Evolutionary conservation across 2,797 vertebrate species (phyloP), one percentile per base, ranked within the genome.

Genomic region (Acanthis flammea): DNA sequence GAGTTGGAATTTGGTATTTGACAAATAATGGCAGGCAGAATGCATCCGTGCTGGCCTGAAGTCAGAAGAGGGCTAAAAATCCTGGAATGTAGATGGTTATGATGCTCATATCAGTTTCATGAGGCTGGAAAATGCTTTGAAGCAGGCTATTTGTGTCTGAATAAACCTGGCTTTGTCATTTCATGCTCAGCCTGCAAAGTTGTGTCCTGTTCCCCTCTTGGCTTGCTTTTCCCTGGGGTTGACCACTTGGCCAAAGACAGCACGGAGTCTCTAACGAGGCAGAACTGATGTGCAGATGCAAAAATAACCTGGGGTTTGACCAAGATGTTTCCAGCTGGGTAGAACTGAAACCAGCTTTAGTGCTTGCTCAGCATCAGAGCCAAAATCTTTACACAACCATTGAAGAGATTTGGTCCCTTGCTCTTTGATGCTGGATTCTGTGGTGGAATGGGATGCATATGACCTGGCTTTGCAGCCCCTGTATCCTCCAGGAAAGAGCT

Each of bases 141-240:
- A 96, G 87, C 14, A 2, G 35, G 76, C 33, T 81, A 5, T 86
- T 95, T 91, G 80, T 73, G 45, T 88, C 55, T 84, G 80, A 92
- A 92, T 96, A 95, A 92, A 88, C 85, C 76, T 81, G 79, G 48
- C 94, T 94, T 92, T 94, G 92, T 93, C 45, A 17, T 91, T 91
- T 86, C 73, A 50, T 55, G 31, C 85, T 95, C 82, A 86, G 81
- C 62, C 81, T 94, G 78, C 84, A 83, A 93, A 95, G 27, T 25
- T 78, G 35, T 2, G 3, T 96, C 91, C 91, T 94, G 76, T 95
- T 94, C 66, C 68, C 54, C 62, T 93, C 65, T 87, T 84, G 91
- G 86, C 76, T 94, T 73, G 60, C 23, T 88, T 83, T 92, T 91
- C 60, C 51, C 67, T 82, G 60, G 63, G 54, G 63, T 84, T 95